Percentiles rank a stretch among this genome's conserved stretches.
Evolutionary conservation across 2,888 invertebrate genomes (phyloP).

Genomic region (Perdita meconis): DNA sequence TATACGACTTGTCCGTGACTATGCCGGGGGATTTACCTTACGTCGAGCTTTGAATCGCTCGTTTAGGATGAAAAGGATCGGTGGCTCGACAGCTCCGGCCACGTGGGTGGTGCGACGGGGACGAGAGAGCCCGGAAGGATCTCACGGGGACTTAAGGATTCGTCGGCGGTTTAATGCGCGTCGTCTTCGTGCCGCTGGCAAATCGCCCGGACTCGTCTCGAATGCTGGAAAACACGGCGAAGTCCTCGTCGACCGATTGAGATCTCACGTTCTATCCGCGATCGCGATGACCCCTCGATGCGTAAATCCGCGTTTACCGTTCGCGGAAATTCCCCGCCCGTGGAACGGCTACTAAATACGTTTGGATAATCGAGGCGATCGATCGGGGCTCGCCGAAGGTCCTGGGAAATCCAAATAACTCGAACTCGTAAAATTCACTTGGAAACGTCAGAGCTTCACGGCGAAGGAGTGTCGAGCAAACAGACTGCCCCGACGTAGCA

Average conservation of each 20-base stretch:
- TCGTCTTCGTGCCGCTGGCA: conserved; percentile 38
- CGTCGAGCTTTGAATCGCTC: conserved; percentile 80
- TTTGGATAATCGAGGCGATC: background rate
- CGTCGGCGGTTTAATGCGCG: conserved; percentile 55
- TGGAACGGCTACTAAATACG: conserved; percentile 1
- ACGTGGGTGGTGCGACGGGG: conserved; percentile 79
- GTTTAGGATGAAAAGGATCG: conserved; percentile 82
- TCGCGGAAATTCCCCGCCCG: background rate
- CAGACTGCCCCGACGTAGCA: conserved; percentile 38
- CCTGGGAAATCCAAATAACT: background rate
- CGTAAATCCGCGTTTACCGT: conserved; percentile 8
- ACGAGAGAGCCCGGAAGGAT: conserved; percentile 74
- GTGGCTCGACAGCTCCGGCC: conserved; percentile 71
- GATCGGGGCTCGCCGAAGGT: background rate
- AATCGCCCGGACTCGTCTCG: conserved; percentile 43
- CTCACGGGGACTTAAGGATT: conserved; percentile 66
- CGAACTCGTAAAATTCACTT: background rate
- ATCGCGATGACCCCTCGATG: conserved; percentile 2
- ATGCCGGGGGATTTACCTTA: conserved; percentile 79
- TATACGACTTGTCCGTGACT: conserved; percentile 79
- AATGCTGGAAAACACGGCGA: conserved; percentile 22
- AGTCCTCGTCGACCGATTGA: conserved; percentile 14
- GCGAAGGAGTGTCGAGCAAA: background rate
- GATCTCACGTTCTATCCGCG: conserved; percentile 23
- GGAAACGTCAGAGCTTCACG: no score